A percentile compares a stretch with the other conserved stretches of the same genome.
Evolutionary conservation across 2,797 vertebrate species (phyloP).

Genomic region (Manis pentadactyla): DNA sequence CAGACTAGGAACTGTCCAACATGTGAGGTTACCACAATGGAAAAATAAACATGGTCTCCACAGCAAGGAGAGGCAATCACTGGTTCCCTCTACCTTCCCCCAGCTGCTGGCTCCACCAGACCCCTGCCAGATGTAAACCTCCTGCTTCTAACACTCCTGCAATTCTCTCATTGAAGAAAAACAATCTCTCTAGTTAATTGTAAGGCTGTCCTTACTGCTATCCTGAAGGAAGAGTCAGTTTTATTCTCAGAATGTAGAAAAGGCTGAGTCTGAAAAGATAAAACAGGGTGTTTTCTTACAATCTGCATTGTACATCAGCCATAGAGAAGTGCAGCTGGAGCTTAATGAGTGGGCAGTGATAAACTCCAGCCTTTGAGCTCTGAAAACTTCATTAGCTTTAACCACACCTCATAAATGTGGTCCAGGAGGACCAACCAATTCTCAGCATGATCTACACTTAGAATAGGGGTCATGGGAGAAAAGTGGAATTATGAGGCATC

Average conservation of each 20-base stretch:
- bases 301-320: neutral
- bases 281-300: neutral
- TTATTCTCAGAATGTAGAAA: slow-evolving; percentile 41
- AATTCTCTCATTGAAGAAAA: neutral
- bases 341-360: neutral
- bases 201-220: neutral
- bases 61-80: neutral
- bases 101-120: neutral
- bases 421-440: neutral
- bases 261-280: neutral
- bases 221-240: neutral
- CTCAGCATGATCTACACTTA: neutral
- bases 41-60: neutral
- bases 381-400: neutral
- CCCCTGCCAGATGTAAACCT: neutral
- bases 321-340: neutral
- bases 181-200: neutral
- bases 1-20: neutral
- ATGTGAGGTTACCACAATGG: neutral
- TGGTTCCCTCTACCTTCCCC: neutral
- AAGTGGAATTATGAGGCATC: neutral
- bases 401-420: neutral
- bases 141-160: neutral
- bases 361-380: neutral
- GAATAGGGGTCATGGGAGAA: neutral